Conservation (phyloP, 2,797 vertebrate genomes). For the Cyprinella venusta region DNA sequence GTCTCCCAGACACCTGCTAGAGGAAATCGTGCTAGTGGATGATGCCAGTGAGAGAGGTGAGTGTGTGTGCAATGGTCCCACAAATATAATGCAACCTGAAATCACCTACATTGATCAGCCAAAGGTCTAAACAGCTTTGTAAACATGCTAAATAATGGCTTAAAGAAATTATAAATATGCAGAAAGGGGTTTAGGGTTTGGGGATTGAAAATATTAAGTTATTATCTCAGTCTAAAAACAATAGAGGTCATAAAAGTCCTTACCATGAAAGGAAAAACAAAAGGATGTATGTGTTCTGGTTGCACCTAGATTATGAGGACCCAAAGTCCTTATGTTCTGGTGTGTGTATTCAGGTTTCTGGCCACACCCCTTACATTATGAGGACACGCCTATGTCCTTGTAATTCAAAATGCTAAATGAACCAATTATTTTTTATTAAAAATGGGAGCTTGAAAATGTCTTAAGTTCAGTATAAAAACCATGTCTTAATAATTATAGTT, state of each 20-base stretch:
- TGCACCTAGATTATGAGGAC: background rate
- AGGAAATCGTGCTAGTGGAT: slow-evolving; percentile 96
- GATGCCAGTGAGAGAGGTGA: slow-evolving; percentile 97
- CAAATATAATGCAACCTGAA: background rate
- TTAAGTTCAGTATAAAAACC: background rate
- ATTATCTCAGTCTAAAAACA: background rate
- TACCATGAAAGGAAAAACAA: background rate
- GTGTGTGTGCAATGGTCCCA: slow-evolving; percentile 12
- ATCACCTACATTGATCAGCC: background rate
- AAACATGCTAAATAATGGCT: background rate
- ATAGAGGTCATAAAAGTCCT: background rate
- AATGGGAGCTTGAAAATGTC: background rate
- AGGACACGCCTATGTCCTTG: background rate
- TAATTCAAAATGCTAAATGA: background rate
- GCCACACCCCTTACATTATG: background rate
- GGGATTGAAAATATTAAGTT: background rate
- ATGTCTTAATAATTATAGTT: background rate
- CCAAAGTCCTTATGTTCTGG: background rate
- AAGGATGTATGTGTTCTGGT: background rate
- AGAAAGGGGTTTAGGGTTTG: background rate
- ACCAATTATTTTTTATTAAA: background rate
- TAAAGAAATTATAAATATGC: background rate
- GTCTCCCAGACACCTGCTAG: slow-evolving; percentile 90
- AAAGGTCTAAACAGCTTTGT: background rate
- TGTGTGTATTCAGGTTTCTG: background rate